phyloP scores from a whole-genome alignment of 2,888 invertebrate genomes.

The Mactromeris polynyma region DNA sequence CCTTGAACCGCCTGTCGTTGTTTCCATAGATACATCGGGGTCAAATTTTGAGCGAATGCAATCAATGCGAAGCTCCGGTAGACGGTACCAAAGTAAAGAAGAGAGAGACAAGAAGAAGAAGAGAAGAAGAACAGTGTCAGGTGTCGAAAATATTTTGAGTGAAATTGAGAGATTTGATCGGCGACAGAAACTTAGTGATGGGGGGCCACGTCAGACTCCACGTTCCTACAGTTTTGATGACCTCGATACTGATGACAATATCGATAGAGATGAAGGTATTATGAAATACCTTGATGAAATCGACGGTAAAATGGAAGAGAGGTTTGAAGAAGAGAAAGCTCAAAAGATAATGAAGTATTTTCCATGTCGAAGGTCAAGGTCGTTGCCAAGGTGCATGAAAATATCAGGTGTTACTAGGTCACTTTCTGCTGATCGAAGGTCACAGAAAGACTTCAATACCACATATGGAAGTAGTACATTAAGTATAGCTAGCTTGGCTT shows the following conservation, averaged over 20 bases:
- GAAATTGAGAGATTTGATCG: slow-evolving; percentile 82
- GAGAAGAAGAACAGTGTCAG: slow-evolving; percentile 81
- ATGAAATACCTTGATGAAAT: slow-evolving; percentile 82
- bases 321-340: slow-evolving; percentile 76
- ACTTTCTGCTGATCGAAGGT: slow-evolving; percentile 64
- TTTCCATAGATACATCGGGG: slow-evolving; percentile 96
- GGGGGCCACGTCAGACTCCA: slow-evolving; percentile 68
- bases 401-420: slow-evolving; percentile 65
- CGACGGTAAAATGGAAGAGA: slow-evolving; percentile 82
- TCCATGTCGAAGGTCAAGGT: slow-evolving; percentile 80
- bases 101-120: slow-evolving; percentile 73
- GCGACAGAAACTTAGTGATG: slow-evolving; percentile 66
- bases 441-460: slow-evolving; percentile 58
- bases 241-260: slow-evolving; percentile 70
- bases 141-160: slow-evolving; percentile 80
- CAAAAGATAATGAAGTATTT: slow-evolving; percentile 79
- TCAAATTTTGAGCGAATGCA: slow-evolving; percentile 96
- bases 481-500: slow-evolving; percentile 75
- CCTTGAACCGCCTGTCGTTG: slow-evolving; percentile 92
- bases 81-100: slow-evolving; percentile 67
- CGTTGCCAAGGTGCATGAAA: slow-evolving; percentile 81
- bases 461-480: slow-evolving; percentile 73
- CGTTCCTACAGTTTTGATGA: slow-evolving; percentile 83
- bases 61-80: slow-evolving; percentile 93
- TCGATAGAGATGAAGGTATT: slow-evolving; percentile 77